Base-by-base conservation (phyloP, 2,888 invertebrate species). In the Folsomia manolachei region DNA sequence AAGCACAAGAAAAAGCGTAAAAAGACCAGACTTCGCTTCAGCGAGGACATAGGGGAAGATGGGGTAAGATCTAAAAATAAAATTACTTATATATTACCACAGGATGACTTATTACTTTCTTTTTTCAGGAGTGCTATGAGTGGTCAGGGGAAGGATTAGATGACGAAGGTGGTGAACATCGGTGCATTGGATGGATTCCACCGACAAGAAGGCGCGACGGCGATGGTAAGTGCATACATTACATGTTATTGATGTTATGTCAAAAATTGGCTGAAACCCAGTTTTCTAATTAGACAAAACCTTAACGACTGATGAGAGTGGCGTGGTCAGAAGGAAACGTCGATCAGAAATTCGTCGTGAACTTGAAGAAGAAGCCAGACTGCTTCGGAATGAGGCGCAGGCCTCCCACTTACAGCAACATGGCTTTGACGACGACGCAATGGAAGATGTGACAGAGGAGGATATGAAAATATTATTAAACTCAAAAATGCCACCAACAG, bases 341-440 rank as follows among this genome's bases (percentile, higher is more conserved):
- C 63, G 24, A 63, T 23, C 26, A 7, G 25, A 67, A 26, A 67
- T 67, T 27, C 39, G 75, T 11, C 66, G 65, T 26, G 71, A 75
- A 69, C 61, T 75, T 66, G 72, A 67, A 68, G 1, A 72, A 64
- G 60, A 70, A 63, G 52, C 63, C n/a, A 51, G 21, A 52, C 1
- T 14, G 21, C 26, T 25, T 4, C 51, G 52, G 23, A 26, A 4
- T 7, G 51, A 27, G 21, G 61, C 26, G 24, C n/a, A 27, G 11
- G 27, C 18, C 7, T 39, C 21, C 19, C 14, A 39, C 2, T 27
- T 9, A 19, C 19, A 67, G 52, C 18, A 23, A 52, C 19, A 24
- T 9, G 9, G 26, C n/a, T n/a, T n/a, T 19, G 52, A 18, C 26
- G 52, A 19, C 21, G 68, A 68, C 24, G 68, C 2, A 26, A 24